Base-by-base conservation (phyloP, 1,140 invertebrate genomes). In the Drosophila pseudoobscura region DNA sequence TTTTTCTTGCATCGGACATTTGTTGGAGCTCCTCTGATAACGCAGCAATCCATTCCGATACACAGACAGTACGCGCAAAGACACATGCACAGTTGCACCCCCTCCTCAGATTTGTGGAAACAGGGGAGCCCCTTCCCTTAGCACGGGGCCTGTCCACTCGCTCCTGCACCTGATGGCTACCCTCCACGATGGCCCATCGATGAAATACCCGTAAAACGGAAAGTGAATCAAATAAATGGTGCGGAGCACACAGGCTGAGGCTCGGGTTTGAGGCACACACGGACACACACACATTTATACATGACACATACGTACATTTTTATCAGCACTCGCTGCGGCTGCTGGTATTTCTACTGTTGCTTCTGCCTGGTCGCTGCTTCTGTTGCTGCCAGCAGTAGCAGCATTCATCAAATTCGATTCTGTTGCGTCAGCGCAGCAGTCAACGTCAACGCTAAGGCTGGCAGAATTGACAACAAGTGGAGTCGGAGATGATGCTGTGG, bases 271-370 rank as follows among this genome's bases (percentile, higher is more conserved):
- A 75, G 57, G 47, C 11, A 5, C 3, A 39, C 53, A 57, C 54
- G 47, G 13, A 70, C 47, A 53, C 11, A 17, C 24, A 41, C 22
- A 29, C n/a, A 15, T 15, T 41, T 9, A 17, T 44, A 55, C 22
- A 22, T 43, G n/a, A 8, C 29, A 66, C 49, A 49, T 68, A 85
- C 88, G 74, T 89, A 90, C 88, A 68, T 77, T 89, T 90, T 82
- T 87, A 87, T 87, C 82, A 88, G 83, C 83, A 79, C 15, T 52
- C 24, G 44, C 45, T 47, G 64, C 13, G 45, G 74, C 55, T 59
- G 58, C 58, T 51, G 46, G 46, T 41, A 46, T 2, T 54, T 68
- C 47, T 60, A 45, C 6, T 50, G 54, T 29, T 51, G 61, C 44
- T 75, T 49, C 49, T 63, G 69, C 50, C 31, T 54, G 50, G 39